Conservation (phyloP, 2,888 invertebrate genomes). For the Dioctria rufipes region DNA sequence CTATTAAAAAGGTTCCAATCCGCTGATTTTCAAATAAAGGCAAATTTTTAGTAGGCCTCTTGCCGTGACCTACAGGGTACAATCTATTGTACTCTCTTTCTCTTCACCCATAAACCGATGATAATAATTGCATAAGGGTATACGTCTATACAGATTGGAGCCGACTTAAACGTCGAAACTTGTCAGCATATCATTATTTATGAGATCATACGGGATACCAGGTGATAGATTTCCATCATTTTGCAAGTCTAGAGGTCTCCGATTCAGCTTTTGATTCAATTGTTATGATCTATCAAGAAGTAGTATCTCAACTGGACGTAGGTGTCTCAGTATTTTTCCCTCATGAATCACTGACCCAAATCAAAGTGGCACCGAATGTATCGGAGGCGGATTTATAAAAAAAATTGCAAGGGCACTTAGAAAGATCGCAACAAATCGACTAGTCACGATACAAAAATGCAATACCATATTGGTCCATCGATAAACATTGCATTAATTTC, state of each 20-base stretch:
- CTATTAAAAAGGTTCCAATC: conserved; percentile 16
- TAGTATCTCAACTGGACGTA: conserved; percentile 1
- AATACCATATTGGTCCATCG: too few species aligned
- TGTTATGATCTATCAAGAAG: neutral
- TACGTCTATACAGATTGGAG: too few species aligned
- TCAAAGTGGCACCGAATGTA: conserved; percentile 12
- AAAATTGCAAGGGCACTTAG: too few species aligned
- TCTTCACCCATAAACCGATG: too few species aligned
- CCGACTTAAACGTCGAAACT: neutral
- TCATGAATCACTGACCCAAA: conserved; percentile 38
- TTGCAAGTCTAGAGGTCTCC: conserved; percentile 6
- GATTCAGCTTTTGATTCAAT: neutral
- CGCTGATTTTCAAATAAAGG: conserved; percentile 19
- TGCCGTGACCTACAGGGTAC: conserved; percentile 12
- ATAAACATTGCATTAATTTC: too few species aligned
- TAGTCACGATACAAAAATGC: too few species aligned
- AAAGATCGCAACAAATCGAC: too few species aligned
- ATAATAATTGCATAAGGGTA: too few species aligned
- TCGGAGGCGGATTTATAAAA: too few species aligned
- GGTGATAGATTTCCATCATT: neutral
- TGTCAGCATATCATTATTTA: neutral
- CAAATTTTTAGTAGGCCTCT: conserved; percentile 14
- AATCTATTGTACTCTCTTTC: too few species aligned
- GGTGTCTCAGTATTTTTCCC: conserved; percentile 14
- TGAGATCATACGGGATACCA: neutral